Evolutionary conservation across 2,797 vertebrate genomes (phyloP).

Genomic region (Sebastes minor): DNA sequence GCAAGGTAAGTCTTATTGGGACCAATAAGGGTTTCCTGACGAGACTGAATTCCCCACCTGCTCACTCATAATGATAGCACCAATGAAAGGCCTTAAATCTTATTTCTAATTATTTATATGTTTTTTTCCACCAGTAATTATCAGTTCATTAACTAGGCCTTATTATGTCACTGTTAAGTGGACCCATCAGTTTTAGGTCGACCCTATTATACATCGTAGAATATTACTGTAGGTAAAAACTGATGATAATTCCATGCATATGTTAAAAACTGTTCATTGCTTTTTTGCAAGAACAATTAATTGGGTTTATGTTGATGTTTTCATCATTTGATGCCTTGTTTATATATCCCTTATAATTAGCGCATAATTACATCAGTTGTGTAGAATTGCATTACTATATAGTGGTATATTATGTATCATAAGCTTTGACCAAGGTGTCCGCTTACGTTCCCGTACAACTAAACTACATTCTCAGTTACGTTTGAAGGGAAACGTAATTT

Average conservation of each 20-base stretch:
- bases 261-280: background rate
- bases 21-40: background rate
- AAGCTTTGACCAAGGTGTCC: background rate
- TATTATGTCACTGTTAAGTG: background rate
- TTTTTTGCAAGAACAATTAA: background rate
- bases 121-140: background rate
- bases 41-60: background rate
- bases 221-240: background rate
- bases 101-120: background rate
- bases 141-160: background rate
- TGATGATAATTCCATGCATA: background rate
- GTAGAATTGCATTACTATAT: background rate
- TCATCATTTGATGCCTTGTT: background rate
- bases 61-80: background rate
- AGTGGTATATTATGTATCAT: background rate
- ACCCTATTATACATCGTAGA: no score
- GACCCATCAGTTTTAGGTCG: no score
- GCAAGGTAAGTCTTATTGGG: background rate
- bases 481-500: background rate
- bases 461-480: background rate
- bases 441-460: background rate
- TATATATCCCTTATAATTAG: background rate
- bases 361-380: background rate
- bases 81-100: background rate
- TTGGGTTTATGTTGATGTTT: background rate